Evolutionary conservation across 2,113 vertebrate species (phyloP), one percentile per base, ranked within the genome.

Genomic region (Gnathonemus longibarbis): DNA sequence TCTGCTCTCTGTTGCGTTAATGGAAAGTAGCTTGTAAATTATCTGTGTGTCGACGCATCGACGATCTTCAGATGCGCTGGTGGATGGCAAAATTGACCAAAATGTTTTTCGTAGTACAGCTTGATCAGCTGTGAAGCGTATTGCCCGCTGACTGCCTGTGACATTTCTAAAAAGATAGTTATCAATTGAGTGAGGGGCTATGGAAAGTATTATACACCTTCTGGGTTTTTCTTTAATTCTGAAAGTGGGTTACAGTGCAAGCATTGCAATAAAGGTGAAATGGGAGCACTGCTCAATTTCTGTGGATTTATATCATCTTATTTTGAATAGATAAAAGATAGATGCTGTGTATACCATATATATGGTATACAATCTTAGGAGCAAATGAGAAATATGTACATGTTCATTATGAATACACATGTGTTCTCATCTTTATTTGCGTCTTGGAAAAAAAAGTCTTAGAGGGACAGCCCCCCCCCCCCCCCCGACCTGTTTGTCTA

Each of bases 71-170:
- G 66, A 13, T 74, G 31, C 21, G 66, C 24, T 27, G 24, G 21
- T n/a, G 21, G 58, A 27, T n/a, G 24, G 58, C 58, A 66, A 77
- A 39, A 39, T 77, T 39, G 27, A 39, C 70, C 31, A 6, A 6
- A 77, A 77, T 31, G n/a, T 66, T 66, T 66, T 27, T 10, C 58
- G 0, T 66, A 66, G 31, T 39, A 13, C 62, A 70, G 3, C 70
- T 21, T 84, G 83, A 46, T 21, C 83, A 46, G 19, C 42, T 5
- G 42, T 84, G 80, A 84, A 94, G 95, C 94, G 93, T 10, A 27
- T 94, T 94, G 94, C 27, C 94, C 91, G 90, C 93, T n/a, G 8
- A 10, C 19, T 45, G 21, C 39, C 19, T 84, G 83, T 48, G 39
- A 24, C 17, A 46, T 84, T 48, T 84, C 19, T 3, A 7, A 46